phyloP scores from a whole-genome alignment of 2,797 vertebrate genomes.

The Valencia hispanica region DNA sequence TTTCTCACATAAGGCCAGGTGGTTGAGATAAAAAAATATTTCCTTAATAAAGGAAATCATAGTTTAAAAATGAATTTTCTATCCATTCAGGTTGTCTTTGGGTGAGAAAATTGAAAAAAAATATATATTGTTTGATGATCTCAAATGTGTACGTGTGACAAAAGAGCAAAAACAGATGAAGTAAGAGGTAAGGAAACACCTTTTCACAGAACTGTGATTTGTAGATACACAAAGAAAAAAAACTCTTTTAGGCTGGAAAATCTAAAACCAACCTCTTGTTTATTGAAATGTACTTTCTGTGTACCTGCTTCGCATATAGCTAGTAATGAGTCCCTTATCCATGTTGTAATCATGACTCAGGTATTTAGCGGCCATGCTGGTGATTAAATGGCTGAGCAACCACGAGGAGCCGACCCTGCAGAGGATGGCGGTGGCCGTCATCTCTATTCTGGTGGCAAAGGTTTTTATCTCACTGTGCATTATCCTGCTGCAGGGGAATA shows the following conservation, averaged over 20 bases:
- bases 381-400: slow-evolving; percentile 93
- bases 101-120: not conserved
- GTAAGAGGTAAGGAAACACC: not conserved
- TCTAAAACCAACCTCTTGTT: not conserved
- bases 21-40: not conserved
- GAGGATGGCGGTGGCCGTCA: slow-evolving; percentile 93
- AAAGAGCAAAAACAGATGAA: not conserved
- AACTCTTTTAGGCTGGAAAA: not conserved
- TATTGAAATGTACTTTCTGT: not conserved
- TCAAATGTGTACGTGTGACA: not conserved
- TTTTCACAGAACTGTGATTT: not conserved
- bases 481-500: not conserved
- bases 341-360: slow-evolving; percentile 70
- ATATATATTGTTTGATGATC: not conserved
- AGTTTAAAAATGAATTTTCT: not conserved
- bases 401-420: slow-evolving; percentile 92
- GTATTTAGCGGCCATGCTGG: slow-evolving; percentile 91
- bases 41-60: not conserved
- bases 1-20: not conserved
- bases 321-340: not conserved
- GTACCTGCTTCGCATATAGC: not conserved
- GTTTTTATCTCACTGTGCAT: slow-evolving; percentile 60
- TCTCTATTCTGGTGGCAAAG: slow-evolving; percentile 93
- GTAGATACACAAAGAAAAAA: not conserved
- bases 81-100: not conserved